Base-by-base conservation (phyloP, 2,113 vertebrate genomes). In the Neolamprologus toae region DNA sequence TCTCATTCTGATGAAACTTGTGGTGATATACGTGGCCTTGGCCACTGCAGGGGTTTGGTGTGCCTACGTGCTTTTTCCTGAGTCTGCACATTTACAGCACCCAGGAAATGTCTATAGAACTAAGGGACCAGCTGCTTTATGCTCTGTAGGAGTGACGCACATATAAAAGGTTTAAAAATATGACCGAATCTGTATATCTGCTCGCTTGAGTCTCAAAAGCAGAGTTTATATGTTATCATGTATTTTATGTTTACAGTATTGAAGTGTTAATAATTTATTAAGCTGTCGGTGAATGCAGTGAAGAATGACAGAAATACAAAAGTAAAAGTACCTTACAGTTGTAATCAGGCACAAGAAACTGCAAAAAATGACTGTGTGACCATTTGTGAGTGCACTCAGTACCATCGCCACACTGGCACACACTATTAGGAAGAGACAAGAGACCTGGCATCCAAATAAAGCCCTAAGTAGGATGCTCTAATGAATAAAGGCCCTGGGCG, bases 21-120 rank as follows among this genome's bases (percentile, higher is more conserved):
- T 51, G 76, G 87, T 90, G 90, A 93, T 92, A 83, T 88, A 85
- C 37, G 21, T 85, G 89, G 90, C 89, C 89, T 94, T 90, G 92
- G 89, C 76, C 55, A 90, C 89, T 86, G 90, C 89, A 92, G 91
- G 66, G 85, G 82, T 81, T 85, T 90, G 51, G 42, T 59, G 81
- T 68, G 79, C 47, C 40, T 82, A 40, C 53, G 54, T 85, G 51
- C 49, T 83, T 89, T 91, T 76, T 86, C 45, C 91, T 93, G 89
- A 95, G 82, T 92, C 92, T 80, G 91, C 91, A 92, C 81, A 80
- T 94, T 95, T 89, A 11, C 26, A 71, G 80, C 90, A 88, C 84
- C 33, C n/a, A 87, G 82, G 76, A 89, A 90, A 89, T 19, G 23
- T 90, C 53, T 73, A 33, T 26, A 80, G 63, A 81, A 63, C 49